Evolutionary conservation across 2,797 vertebrate genomes (phyloP).

Genomic region (Onychomys leucogaster): DNA sequence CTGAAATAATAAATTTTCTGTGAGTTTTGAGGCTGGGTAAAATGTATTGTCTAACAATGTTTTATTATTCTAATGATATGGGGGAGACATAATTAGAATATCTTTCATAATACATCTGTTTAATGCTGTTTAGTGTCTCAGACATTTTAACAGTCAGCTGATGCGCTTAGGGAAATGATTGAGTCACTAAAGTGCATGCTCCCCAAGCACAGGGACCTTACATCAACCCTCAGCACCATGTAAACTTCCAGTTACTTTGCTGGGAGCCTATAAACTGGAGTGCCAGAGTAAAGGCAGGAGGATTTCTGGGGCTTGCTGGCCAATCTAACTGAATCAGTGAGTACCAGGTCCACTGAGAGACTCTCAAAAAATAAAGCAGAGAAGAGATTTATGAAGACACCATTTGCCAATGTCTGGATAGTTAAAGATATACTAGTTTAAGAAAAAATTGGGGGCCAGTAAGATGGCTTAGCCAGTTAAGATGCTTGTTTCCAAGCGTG

Average conservation of each 20-base stretch:
- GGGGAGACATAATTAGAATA: conserved; percentile 9
- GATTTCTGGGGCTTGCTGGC: neutral
- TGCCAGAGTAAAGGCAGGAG: neutral
- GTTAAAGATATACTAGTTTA: neutral
- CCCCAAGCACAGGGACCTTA: neutral
- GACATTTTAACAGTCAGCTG: neutral
- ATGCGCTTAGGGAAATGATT: neutral
- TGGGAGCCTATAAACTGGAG: neutral
- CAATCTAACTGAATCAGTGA: neutral
- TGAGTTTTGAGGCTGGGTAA: neutral
- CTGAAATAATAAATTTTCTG: conserved; percentile 3
- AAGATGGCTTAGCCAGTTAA: neutral
- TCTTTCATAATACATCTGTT: neutral
- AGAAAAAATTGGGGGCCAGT: neutral
- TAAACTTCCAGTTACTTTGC: neutral
- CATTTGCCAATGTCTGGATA: neutral
- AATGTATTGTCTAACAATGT: neutral
- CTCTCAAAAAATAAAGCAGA: neutral
- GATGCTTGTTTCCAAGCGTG: neutral
- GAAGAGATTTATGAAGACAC: neutral
- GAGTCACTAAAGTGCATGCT: neutral
- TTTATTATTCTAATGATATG: conserved; percentile 39
- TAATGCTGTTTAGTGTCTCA: conserved; percentile 23
- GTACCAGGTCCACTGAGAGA: no score
- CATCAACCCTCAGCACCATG: neutral